Percentiles rank a stretch among this genome's conserved stretches.
These are phyloP conservation scores for Brachionus sp. DNA, from an alignment of 1,140 invertebrate species.

Conservation along the genomic window DNA sequence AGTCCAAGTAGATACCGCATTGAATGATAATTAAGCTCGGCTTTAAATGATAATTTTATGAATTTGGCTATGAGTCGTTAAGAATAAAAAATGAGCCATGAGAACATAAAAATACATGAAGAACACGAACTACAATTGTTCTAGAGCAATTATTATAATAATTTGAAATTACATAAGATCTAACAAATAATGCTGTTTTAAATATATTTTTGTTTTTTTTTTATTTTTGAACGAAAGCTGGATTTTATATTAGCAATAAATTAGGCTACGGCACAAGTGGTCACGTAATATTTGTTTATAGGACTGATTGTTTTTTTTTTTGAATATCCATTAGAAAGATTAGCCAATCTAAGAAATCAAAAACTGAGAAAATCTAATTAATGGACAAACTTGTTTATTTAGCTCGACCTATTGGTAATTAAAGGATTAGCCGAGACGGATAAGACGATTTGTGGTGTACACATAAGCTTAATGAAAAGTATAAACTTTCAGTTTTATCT, in stretches of 20 bases:
- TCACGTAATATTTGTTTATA: not conserved
- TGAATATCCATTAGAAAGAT: not conserved
- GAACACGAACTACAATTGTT: conserved; percentile 19
- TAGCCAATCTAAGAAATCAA: not conserved
- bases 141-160: conserved; percentile 33
- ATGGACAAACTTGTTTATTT: conserved; percentile 36
- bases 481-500: conserved; percentile 19
- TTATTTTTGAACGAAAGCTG: not conserved
- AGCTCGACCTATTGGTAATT: conserved; percentile 25
- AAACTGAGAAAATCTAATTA: conserved; percentile 9
- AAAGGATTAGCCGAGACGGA: conserved; percentile 26
- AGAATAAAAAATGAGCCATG: not conserved
- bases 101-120: not conserved
- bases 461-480: not conserved
- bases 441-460: not conserved
- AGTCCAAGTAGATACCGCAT: not conserved
- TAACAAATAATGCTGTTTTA: not conserved
- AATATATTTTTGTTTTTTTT: not conserved
- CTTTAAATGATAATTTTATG: conserved; percentile 28
- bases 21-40: not conserved
- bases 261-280: not conserved
- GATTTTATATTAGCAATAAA: not conserved
- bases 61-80: conserved; percentile 7
- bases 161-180: not conserved
- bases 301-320: not conserved